phyloP scores from a whole-genome alignment of 2,888 invertebrate genomes.

The Lordiphosa fenestrarum region DNA sequence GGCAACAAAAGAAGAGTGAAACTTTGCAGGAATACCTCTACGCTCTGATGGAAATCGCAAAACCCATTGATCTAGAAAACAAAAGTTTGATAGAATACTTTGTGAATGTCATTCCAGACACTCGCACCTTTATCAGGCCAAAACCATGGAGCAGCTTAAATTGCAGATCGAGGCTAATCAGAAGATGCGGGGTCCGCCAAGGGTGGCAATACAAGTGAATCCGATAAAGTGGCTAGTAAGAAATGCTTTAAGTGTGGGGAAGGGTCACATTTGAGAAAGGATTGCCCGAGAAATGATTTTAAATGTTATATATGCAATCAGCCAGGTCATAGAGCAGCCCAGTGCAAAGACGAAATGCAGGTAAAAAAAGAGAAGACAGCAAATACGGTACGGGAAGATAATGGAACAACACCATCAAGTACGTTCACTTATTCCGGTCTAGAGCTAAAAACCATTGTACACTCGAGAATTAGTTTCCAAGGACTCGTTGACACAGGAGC shows the following conservation, averaged over 20 bases:
- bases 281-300: neutral
- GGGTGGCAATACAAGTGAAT: neutral
- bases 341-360: neutral
- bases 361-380: neutral
- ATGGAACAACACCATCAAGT: no score
- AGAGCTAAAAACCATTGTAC: no score
- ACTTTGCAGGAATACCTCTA: slow-evolving; percentile 17
- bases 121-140: neutral
- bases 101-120: slow-evolving; percentile 3
- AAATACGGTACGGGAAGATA: no score
- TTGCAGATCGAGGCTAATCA: neutral
- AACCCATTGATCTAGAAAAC: slow-evolving; percentile 6
- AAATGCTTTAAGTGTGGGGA: neutral
- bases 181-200: neutral
- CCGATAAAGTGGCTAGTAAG: no score
- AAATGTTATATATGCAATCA: neutral
- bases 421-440: no score
- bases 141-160: neutral
- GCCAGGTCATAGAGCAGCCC: neutral
- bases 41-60: slow-evolving; percentile 14
- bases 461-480: no score
- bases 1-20: no score
- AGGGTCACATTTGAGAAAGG: no score
- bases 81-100: no score
- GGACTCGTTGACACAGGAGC: slow-evolving; percentile 5